Base-by-base conservation (phyloP, 2,888 invertebrate genomes). In the Ectemnius cavifrons region DNA sequence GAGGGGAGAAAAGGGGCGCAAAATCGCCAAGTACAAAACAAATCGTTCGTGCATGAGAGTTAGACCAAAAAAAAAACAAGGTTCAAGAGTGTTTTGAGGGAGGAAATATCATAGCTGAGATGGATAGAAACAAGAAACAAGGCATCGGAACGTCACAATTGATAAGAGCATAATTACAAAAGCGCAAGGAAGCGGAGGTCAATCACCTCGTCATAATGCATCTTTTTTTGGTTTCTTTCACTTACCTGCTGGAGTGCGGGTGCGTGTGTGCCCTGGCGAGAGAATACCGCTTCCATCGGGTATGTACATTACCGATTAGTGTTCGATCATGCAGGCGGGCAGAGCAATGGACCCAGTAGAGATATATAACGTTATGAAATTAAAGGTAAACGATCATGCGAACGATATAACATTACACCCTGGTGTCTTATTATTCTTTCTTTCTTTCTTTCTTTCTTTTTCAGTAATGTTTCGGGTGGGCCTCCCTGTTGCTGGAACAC, bases 271-370 rank as follows among this genome's bases (percentile, higher is more conserved):
- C 66, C 64, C 63, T 37, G 37, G 46, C 64, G 49, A 18, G 61
- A 70, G 71, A 71, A 52, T 52, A 72, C 49, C 63, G 52, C 71
- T 57, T 67, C 73, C 71, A 58, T 80, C 77, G 13, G 75, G 67
- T 84, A 84, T 85, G 83, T 86, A 86, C 84, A 86, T 87, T 86
- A 86, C 83, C 86, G 81, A 88, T 88, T 88, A 88, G 85, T 87
- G 79, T 78, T 86, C 79, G 78, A 81, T 86, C 89, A 89, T 89
- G 89, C 89, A 89, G 37, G 84, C 88, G 87, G 87, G 86, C 88
- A 85, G 88, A 87, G 87, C 85, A 88, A 88, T 85, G 88, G 85
- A 87, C 86, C 88, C 86, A 86, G 85, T 85, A 82, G 82, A 37
- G 37, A 37, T 37, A 37, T 37, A 84, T 85, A 87, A 88, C 82